Percentiles rank a stretch among this genome's conserved stretches.
Conservation (phyloP, 2,797 vertebrate genomes). For the Chrosomus eos region DNA sequence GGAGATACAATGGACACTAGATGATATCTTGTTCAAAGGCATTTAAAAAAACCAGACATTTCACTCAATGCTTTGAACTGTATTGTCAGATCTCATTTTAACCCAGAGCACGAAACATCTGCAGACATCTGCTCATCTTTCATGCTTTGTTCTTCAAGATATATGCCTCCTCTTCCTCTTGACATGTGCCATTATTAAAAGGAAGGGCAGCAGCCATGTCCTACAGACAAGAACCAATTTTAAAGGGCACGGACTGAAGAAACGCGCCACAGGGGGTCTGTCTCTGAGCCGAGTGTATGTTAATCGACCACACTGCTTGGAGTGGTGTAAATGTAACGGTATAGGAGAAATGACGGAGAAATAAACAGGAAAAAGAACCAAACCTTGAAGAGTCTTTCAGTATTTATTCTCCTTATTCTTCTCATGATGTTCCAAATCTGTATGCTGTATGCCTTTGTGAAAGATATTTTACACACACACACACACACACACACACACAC, state of each 20-base stretch:
- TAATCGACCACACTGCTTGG: not conserved
- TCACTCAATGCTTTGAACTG: not conserved
- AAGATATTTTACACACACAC: not conserved
- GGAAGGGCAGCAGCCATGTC: not conserved
- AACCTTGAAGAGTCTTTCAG: not conserved
- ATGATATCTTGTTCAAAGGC: slow-evolving; percentile 1
- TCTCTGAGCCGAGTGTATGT: slow-evolving; percentile 4
- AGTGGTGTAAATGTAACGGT: not conserved
- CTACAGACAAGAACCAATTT: not conserved
- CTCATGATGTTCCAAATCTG: not conserved
- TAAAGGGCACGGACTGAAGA: slow-evolving; percentile 21
- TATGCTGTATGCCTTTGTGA: not conserved
- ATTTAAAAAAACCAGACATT: not conserved
- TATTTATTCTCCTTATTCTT: not conserved
- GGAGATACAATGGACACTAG: not conserved
- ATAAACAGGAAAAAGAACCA: not conserved
- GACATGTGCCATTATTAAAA: slow-evolving; percentile 23
- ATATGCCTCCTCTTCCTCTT: not conserved
- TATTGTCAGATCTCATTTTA: not conserved
- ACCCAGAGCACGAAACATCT: not conserved
- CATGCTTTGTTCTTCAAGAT: slow-evolving; percentile 13
- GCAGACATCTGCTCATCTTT: slow-evolving; percentile 20
- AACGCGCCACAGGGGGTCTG: not conserved
- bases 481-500: too few species aligned
- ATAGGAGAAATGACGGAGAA: not conserved